A percentile compares a stretch with the other conserved stretches of the same genome.
Evolutionary conservation across 2,113 vertebrate genomes (phyloP).

Genomic region (Sporophila hypoxantha): DNA sequence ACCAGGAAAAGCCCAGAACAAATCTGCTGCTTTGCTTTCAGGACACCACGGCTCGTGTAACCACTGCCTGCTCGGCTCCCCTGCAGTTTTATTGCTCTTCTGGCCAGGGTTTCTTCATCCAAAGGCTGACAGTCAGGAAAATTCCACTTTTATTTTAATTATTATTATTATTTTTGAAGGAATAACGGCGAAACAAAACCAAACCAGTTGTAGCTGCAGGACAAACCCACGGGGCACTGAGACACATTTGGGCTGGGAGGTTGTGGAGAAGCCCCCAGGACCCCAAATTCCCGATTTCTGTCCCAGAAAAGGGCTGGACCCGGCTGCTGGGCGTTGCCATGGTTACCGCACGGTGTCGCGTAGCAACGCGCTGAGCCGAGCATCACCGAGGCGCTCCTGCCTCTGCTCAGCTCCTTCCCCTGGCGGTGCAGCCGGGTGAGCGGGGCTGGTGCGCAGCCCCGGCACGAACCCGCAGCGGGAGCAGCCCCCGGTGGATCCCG

Average conservation of each 20-base stretch:
- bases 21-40: not conserved
- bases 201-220: not conserved
- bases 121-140: not conserved
- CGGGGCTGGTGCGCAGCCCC: conserved; percentile 21
- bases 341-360: conserved; percentile 61
- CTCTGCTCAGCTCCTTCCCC: not conserved
- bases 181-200: not conserved
- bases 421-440: conserved; percentile 37
- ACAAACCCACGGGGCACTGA: not conserved
- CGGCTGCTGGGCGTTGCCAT: conserved; percentile 48
- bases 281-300: not conserved
- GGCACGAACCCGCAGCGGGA: conserved; percentile 26
- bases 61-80: not conserved
- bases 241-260: not conserved
- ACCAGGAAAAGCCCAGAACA: not conserved
- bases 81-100: not conserved
- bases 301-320: not conserved
- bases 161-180: not conserved
- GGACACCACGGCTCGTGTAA: not conserved
- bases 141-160: not conserved
- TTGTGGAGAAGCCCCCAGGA: not conserved
- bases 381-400: conserved; percentile 41
- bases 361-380: conserved; percentile 66
- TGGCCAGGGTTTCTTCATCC: not conserved
- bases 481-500: not conserved